Base-by-base conservation (phyloP, 2,888 invertebrate genomes). In the Sesia bembeciformis region DNA sequence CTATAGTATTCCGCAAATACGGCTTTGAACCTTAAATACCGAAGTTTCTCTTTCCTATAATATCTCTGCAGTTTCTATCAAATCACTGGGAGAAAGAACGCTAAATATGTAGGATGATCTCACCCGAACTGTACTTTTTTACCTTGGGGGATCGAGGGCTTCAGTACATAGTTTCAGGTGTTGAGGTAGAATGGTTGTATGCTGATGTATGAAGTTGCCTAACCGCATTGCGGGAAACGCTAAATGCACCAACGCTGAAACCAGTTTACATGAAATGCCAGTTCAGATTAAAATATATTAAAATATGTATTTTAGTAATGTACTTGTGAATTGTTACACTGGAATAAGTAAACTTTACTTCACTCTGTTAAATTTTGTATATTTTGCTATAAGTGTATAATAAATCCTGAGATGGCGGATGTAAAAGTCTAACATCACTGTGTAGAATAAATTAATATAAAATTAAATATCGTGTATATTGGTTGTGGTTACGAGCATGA, bases 11-110 rank as follows among this genome's bases (percentile, higher is more conserved):
- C 49, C 43, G 40, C 54, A 49, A 58, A 55, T 39, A 54, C 55
- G 40, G 56, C 41, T 57, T 56, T 23, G 5, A 56, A 62, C 63
- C 58, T 62, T 66, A 67, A 69, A 66, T 62, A 65, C 63, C 60
- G 58, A 62, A 69, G 59, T 66, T 67, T 65, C 65, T 58, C 65
- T 70, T 76, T 60, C 59, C 61, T 53, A 57, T 56, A 58, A 65
- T 63, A 63, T 70, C 64, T 65, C 66, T 69, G 62, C 68, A 72
- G 75, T 74, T 71, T 70, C 66, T 60, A 68, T 58, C 62, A 63
- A 70, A 71, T 67, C 67, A 67, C 72, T 46, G 46, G 69, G 67
- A 62, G 63, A 58, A 55, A 56, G 58, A 54, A 56, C 57, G 57
- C 52, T 62, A 61, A 64, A 58, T 6, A 46, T 55, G 55, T 60